A percentile compares a stretch with the other conserved stretches of the same genome.
phyloP scores from a whole-genome alignment of 92 coral and sea anemone species.

The Hydrozoanthus gracilis region DNA sequence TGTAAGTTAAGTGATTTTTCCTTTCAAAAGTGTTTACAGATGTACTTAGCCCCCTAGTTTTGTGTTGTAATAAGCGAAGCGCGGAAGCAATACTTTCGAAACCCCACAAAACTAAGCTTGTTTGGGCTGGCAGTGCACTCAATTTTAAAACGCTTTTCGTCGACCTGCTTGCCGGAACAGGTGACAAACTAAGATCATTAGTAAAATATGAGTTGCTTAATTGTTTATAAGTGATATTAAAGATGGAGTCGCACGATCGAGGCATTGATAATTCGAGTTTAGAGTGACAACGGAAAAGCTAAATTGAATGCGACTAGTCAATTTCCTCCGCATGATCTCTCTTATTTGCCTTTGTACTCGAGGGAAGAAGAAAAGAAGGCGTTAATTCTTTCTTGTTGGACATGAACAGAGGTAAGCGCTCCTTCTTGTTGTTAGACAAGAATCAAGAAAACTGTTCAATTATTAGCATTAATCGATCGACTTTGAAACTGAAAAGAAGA shows the following conservation, averaged over 20 bases:
- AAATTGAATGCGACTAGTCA: not conserved
- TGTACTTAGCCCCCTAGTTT: not conserved
- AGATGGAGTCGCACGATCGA: conserved; percentile 64
- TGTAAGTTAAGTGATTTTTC: conserved; percentile 15
- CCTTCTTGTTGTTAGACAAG: not conserved
- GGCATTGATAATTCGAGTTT: conserved; percentile 27
- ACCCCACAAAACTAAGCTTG: not conserved
- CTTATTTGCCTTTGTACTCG: not conserved
- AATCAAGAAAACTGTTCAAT: not conserved
- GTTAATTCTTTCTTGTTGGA: conserved; percentile 5
- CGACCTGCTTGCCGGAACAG: conserved; percentile 48
- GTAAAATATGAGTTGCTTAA: conserved; percentile 71
- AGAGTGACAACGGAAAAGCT: conserved; percentile 25
- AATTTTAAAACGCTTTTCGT: conserved; percentile 33
- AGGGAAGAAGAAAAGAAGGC: not conserved
- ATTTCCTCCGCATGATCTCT: not conserved
- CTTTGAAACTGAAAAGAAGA: too few relatives aligned
- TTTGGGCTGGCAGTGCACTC: not conserved
- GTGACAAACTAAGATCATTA: conserved; percentile 62
- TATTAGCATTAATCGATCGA: too few relatives aligned
- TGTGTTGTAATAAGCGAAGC: not conserved
- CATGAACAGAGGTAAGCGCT: conserved; percentile 22
- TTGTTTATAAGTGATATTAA: conserved; percentile 68
- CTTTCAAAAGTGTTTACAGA: not conserved
- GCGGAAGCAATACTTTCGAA: not conserved